Base-by-base conservation (phyloP, 2,797 vertebrate species). In the Scleropages formosus region DNA sequence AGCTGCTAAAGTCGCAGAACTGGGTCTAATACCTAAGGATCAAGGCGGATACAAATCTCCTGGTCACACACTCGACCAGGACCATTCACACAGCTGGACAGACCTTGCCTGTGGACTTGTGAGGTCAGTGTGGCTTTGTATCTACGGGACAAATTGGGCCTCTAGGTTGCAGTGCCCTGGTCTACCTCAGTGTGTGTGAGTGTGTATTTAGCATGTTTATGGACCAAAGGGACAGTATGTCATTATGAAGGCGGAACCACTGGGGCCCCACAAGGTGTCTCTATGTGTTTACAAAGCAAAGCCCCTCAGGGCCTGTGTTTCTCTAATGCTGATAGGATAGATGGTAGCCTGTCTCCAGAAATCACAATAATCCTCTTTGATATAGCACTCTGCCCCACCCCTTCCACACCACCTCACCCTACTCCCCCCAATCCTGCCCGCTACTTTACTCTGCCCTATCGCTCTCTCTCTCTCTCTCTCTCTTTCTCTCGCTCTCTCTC, bases 281-380 rank as follows among this genome's bases (percentile, higher is more conserved):
- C 84, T 82, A 56, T 84, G 46, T 81, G 78, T 87, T 82, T 80
- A 77, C 53, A 76, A 80, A 76, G 82, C 73, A 79, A 39, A 77
- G 20, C 72, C 72, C 44, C 51, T n/a, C 66, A 47, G 70, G 63
- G 71, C 39, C 82, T 80, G 84, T 80, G 77, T 69, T 83, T 74
- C 68, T 20, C 78, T 75, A 0, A 66, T 82, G 87, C 85, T 70
- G 76, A 89, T 85, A 90, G 87, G 89, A 87, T 73, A 78, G 80
- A 74, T 77, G 20, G n/a, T 82, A 86, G 77, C 85, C 90, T 86
- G 80, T 93, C 92, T 92, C 87, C 87, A 89, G 88, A 90, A 93
- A 92, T 89, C 85, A 86, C 91, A 90, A 80, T 94, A 95, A 96
- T 96, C 95, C 93, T 78, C 86, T 91, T 90, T 92, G 90, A 92